Percentiles rank a stretch among this genome's conserved stretches.
phyloP scores from a whole-genome alignment of 2,797 vertebrate genomes.

The Ceyx erithaca region DNA sequence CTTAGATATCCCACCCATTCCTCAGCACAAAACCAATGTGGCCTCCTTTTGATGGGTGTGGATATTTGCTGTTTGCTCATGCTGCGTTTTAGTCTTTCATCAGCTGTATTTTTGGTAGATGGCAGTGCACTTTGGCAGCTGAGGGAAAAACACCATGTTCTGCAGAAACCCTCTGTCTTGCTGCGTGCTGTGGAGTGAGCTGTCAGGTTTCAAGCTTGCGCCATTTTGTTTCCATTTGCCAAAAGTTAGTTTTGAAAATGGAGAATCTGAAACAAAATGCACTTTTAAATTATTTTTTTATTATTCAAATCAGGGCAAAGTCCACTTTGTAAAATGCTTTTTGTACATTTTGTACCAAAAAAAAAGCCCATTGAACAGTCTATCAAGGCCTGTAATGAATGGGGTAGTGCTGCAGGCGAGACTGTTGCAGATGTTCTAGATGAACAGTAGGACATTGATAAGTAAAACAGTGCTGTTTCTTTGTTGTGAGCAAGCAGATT shows the following conservation, averaged over 20 bases:
- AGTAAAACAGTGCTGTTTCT: constrained; percentile 48
- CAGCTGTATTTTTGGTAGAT: neutral
- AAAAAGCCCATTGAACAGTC: constrained; percentile 40
- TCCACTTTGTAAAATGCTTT: constrained; percentile 52
- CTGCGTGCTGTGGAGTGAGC: neutral
- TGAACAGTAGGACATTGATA: constrained; percentile 73
- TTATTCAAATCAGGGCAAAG: constrained; percentile 47
- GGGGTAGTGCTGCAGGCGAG: constrained; percentile 55
- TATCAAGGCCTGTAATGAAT: constrained; percentile 57
- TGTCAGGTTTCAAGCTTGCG: neutral
- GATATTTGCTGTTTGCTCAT: neutral
- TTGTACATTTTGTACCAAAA: constrained; percentile 42
- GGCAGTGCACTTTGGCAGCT: neutral
- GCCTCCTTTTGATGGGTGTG: neutral
- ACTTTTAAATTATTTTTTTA: constrained; percentile 30
- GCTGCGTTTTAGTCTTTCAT: neutral
- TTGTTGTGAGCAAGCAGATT: constrained; percentile 49
- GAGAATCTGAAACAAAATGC: constrained; percentile 26
- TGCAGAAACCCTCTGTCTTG: neutral
- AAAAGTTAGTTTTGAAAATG: constrained; percentile 25
- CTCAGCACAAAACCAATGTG: neutral
- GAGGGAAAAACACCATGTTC: neutral
- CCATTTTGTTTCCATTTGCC: constrained; percentile 27
- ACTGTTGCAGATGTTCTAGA: constrained; percentile 46
- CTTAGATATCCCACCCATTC: neutral